Conservation (phyloP, 1,140 invertebrate genomes). For the Asobara japonica region DNA sequence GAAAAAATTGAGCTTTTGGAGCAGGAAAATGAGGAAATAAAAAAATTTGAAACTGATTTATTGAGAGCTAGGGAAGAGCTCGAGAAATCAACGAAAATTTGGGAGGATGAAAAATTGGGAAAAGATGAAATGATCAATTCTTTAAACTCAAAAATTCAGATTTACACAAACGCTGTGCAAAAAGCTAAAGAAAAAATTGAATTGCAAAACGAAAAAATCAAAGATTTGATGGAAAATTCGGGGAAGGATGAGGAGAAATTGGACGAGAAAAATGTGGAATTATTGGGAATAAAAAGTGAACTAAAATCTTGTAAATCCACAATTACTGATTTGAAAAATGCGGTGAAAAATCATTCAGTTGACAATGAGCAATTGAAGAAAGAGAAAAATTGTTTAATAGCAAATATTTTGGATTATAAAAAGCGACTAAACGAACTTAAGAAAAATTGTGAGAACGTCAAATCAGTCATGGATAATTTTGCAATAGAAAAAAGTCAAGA, state of each 20-base stretch:
- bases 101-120: background rate
- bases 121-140: slow-evolving; percentile 44
- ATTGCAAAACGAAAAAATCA: slow-evolving; percentile 37
- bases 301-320: slow-evolving; percentile 42
- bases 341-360: slow-evolving; percentile 28
- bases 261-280: slow-evolving; percentile 44
- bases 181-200: slow-evolving; percentile 42
- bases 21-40: slow-evolving; percentile 57
- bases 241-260: slow-evolving; percentile 37
- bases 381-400: slow-evolving; percentile 44
- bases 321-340: slow-evolving; percentile 45
- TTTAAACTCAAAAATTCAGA: slow-evolving; percentile 44
- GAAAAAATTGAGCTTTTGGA: slow-evolving; percentile 57
- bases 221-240: slow-evolving; percentile 33
- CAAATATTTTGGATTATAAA: slow-evolving; percentile 44
- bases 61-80: background rate
- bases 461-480: slow-evolving; percentile 27
- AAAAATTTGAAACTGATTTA: background rate
- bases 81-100: too few relatives aligned
- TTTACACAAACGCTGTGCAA: slow-evolving; percentile 40
- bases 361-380: slow-evolving; percentile 39
- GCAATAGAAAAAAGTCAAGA: background rate
- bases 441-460: slow-evolving; percentile 39
- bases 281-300: slow-evolving; percentile 40
- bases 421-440: slow-evolving; percentile 35